phyloP scores from a whole-genome alignment of 2,888 invertebrate genomes.

The Seira sanloemensis region DNA sequence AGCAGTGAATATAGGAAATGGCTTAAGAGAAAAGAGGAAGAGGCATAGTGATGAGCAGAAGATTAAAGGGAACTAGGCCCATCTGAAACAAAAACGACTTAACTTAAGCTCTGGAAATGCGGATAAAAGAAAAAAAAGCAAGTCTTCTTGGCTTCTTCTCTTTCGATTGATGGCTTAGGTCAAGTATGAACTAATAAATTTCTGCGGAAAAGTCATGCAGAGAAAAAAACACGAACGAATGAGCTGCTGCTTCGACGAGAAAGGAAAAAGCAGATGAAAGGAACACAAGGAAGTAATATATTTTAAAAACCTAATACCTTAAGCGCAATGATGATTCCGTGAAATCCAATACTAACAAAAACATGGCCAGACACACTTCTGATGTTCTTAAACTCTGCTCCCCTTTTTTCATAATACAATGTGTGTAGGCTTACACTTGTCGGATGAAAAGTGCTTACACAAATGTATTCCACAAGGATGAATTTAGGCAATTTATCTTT shows the following conservation, averaged over 20 bases:
- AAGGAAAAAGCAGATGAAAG: neutral
- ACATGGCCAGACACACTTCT: too few species aligned
- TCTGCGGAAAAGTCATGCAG: conserved; percentile 8
- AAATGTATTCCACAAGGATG: neutral
- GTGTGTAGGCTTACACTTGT: neutral
- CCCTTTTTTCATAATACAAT: neutral
- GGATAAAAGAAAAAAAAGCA: neutral
- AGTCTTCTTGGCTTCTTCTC: conserved; percentile 21
- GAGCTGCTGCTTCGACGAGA: conserved; percentile 5
- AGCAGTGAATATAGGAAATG: neutral
- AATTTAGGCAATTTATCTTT: neutral
- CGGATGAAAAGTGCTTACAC: neutral
- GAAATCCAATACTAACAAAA: conserved; percentile 36
- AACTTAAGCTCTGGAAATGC: neutral
- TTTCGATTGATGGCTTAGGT: conserved; percentile 54
- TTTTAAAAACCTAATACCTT: conserved; percentile 47
- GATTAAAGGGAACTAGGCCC: neutral
- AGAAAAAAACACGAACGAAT: conserved; percentile 31
- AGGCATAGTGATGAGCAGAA: neutral
- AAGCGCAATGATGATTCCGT: conserved; percentile 59
- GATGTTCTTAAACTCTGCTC: neutral
- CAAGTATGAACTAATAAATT: conserved; percentile 59
- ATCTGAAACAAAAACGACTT: neutral
- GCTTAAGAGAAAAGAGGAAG: neutral
- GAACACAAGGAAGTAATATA: conserved; percentile 12